These are phyloP conservation scores for Cerastis rubricosa DNA, from an alignment of 2,888 invertebrate genomes.

Conservation along the genomic window DNA sequence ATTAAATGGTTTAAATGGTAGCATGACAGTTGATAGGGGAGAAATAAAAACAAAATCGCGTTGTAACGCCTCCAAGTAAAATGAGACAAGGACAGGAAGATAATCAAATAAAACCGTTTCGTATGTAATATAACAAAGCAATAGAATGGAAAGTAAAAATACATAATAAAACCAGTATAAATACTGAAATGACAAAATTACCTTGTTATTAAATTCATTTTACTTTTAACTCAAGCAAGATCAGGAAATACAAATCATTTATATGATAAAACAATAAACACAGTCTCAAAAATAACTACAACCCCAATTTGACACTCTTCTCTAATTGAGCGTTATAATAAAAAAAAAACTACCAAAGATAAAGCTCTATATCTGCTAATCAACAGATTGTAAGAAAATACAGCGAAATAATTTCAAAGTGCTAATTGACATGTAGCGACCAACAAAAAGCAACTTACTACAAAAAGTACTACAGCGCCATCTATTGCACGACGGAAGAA, in stretches of 20 bases:
- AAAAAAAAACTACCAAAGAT: constrained; percentile 9
- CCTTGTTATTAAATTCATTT: not conserved
- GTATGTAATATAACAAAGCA: no score
- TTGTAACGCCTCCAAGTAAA: not conserved
- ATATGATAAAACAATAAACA: not conserved
- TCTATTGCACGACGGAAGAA: no score
- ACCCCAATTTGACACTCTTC: not conserved
- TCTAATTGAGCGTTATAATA: not conserved
- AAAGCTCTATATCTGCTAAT: constrained; percentile 9
- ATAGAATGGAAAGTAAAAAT: not conserved
- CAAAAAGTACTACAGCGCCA: no score
- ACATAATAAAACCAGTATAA: not conserved
- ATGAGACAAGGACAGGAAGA: not conserved
- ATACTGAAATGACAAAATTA: not conserved
- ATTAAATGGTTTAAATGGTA: no score
- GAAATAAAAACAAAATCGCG: no score
- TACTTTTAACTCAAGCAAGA: not conserved
- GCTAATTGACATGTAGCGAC: no score
- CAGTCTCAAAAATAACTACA: not conserved
- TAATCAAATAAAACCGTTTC: not conserved
- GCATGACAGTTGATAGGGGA: no score
- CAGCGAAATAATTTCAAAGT: constrained; percentile 24
- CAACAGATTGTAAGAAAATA: constrained; percentile 21
- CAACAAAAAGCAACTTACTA: no score
- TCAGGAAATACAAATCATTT: not conserved